A percentile compares a stretch with the other conserved stretches of the same genome.
These are phyloP conservation scores for Hermodice carunculata DNA, from an alignment of 2,888 invertebrate species.

Conservation along the genomic window DNA sequence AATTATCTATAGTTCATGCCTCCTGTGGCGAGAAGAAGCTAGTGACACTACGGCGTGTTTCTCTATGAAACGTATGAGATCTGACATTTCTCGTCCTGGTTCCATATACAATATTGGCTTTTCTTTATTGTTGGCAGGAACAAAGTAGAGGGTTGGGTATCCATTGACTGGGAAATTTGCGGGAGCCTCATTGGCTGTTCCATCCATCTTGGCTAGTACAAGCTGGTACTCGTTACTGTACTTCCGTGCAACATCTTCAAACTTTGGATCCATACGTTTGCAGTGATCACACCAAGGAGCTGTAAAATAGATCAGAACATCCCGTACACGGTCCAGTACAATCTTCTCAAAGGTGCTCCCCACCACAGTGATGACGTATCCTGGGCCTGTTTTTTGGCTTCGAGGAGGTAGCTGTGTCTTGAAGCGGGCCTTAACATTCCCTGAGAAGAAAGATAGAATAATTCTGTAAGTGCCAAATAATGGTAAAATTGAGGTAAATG, in stretches of 20 bases:
- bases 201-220: slow-evolving; percentile 68
- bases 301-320: slow-evolving; percentile 74
- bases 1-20: too few species aligned
- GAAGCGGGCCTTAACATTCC: too few species aligned
- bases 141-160: slow-evolving; percentile 73
- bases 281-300: slow-evolving; percentile 76
- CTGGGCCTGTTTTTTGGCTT: too few species aligned
- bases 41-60: slow-evolving; percentile 59
- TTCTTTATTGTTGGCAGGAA: slow-evolving; percentile 65
- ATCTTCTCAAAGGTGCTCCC: slow-evolving; percentile 73
- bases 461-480: too few species aligned
- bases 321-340: slow-evolving; percentile 71
- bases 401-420: too few species aligned
- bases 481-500: too few species aligned
- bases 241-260: slow-evolving; percentile 69
- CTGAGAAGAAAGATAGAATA: too few species aligned
- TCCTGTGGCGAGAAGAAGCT: too few species aligned
- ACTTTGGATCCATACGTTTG: slow-evolving; percentile 73
- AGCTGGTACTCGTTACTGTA: slow-evolving; percentile 60
- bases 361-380: slow-evolving; percentile 73
- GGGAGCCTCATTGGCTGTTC: slow-evolving; percentile 72
- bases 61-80: slow-evolving; percentile 62
- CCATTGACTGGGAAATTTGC: slow-evolving; percentile 67
- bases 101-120: too few species aligned
- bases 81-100: slow-evolving; percentile 61